Evolutionary conservation across 2,797 vertebrate genomes (phyloP), one percentile per base, ranked within the genome.

Genomic region (Botia almorhae): DNA sequence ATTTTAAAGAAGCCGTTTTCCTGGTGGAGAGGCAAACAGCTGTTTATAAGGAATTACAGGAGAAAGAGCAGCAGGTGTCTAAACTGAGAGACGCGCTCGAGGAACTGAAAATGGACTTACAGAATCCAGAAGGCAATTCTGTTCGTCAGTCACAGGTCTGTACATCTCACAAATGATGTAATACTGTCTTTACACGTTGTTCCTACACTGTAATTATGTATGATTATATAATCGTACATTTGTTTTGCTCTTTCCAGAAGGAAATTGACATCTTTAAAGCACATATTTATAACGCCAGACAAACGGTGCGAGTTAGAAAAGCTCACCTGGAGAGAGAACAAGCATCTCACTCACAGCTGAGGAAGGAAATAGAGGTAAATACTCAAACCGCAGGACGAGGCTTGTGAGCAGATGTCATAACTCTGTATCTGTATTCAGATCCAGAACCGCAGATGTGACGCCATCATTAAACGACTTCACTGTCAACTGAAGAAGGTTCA

Each of bases 401-500:
- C n/a, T n/a, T n/a, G n/a, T n/a, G 64, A 13, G 16, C 7, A 16
- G 0, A 16, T 39, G 23, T 53, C 29, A 55, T 51, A 6, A 26
- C 83, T 29, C 12, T 77, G 4, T 74, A 13, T 86, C 77, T 87
- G 2, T 76, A 0, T 86, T 84, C 58, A 98, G 97, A 96, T 97
- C 71, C 94, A 97, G 87, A 95, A 95, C 91, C 95, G 93, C 79
- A 94, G 95, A 69, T 95, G 91, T 0, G 89, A 96, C 78, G 96
- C 96, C 84, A 94, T 98, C 80, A 82, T 96, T 26, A 98, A 95
- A 83, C 95, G 95, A 58, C 91, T 98, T 76, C 91, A 85, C 85
- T 96, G 95, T 85, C 97, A 98, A 17, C 85, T 98, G 84, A 95
- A 93, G 84, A 95, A 95, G 77, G 87, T 94, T 55, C 93, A 96